These are phyloP conservation scores for Diarsia dahlii DNA, from an alignment of 2,888 invertebrate genomes.

Conservation along the genomic window DNA sequence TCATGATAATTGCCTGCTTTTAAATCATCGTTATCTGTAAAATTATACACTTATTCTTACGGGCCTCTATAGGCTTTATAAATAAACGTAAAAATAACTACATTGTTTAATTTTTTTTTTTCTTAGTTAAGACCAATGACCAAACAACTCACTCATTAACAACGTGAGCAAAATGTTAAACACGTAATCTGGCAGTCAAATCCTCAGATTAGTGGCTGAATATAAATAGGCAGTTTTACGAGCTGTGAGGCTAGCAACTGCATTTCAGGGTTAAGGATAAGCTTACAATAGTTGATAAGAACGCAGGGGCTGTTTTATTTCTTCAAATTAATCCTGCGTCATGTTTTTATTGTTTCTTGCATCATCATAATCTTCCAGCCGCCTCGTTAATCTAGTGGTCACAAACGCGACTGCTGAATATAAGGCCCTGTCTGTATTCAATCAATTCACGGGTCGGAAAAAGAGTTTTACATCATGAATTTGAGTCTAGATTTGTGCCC, in stretches of 20 bases:
- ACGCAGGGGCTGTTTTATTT: not conserved
- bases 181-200: conserved; percentile 7
- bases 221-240: conserved; percentile 39
- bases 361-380: not conserved
- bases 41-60: not conserved
- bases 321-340: not conserved
- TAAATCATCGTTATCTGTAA: not conserved
- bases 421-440: too few relatives aligned
- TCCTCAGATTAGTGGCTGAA: conserved; percentile 6
- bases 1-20: too few relatives aligned
- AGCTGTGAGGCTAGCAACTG: conserved; percentile 43
- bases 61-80: not conserved
- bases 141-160: not conserved
- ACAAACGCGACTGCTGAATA: too few relatives aligned
- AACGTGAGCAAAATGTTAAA: conserved; percentile 12
- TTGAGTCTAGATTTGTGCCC: too few relatives aligned
- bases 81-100: not conserved
- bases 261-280: not conserved
- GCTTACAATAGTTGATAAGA: not conserved
- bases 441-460: too few relatives aligned
- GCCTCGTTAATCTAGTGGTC: too few relatives aligned
- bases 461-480: too few relatives aligned
- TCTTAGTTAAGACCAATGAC: not conserved
- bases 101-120: not conserved
- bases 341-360: not conserved